Evolutionary conservation across 2,888 invertebrate genomes (phyloP).

Genomic region (Drosophila merina): DNA sequence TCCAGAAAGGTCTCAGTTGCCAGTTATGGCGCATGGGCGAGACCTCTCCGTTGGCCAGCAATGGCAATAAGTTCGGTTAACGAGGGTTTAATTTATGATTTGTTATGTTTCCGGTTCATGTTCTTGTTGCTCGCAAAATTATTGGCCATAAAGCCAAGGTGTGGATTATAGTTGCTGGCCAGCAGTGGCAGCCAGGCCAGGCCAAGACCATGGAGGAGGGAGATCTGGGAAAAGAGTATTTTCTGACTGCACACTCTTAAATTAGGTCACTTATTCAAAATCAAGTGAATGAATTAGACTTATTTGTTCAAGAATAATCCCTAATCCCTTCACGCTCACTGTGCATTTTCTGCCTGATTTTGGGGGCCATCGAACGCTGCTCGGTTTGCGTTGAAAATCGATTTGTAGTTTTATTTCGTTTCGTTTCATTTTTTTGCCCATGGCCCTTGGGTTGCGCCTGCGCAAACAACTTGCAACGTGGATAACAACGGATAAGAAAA

Average conservation of each 20-base stretch:
- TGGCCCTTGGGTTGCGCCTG: slow-evolving; percentile 81
- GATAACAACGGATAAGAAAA: slow-evolving; percentile 79
- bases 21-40: slow-evolving; percentile 72
- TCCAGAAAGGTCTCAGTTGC: slow-evolving; percentile 37
- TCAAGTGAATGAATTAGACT: neutral
- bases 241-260: neutral
- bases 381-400: slow-evolving; percentile 83
- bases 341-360: slow-evolving; percentile 62
- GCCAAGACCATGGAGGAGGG: slow-evolving; percentile 5
- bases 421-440: slow-evolving; percentile 24
- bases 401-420: slow-evolving; percentile 70
- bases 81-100: slow-evolving; percentile 84
- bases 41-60: slow-evolving; percentile 59
- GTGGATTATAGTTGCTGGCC: slow-evolving; percentile 73
- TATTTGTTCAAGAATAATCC: slow-evolving; percentile 60
- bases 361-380: slow-evolving; percentile 22
- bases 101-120: slow-evolving; percentile 83
- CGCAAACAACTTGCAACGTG: slow-evolving; percentile 80
- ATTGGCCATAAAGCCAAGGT: slow-evolving; percentile 78
- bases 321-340: slow-evolving; percentile 83
- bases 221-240: neutral
- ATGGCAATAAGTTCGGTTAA: slow-evolving; percentile 81
- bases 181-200: slow-evolving; percentile 55
- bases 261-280: slow-evolving; percentile 3
- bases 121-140: slow-evolving; percentile 72